Evolutionary conservation across 2,797 vertebrate species (phyloP), one percentile per base, ranked within the genome.

Genomic region (Yasuhikotakia modesta): DNA sequence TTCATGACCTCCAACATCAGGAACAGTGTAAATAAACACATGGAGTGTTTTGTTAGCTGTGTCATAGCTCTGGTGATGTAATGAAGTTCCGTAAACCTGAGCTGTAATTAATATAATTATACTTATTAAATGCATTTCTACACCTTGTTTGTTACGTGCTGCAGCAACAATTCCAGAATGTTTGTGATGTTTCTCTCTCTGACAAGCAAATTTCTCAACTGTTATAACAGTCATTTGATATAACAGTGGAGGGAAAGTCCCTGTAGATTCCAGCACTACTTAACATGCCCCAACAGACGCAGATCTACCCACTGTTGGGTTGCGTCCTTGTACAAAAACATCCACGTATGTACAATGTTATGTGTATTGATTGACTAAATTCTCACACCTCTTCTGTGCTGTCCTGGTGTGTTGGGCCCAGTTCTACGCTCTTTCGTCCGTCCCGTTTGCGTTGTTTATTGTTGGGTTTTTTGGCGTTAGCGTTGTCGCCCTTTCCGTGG

Each of bases 391-490:
- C 95, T 30, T 95, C 94, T 0, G 94, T 94, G 10, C 94, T 94
- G 87, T 97, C 96, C 70, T 96, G 96, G 73, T 95, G 95, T 53
- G 92, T 92, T 12, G 92, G 87, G 0, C 94, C 95, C 0, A 95
- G 90, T 85, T 98, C 96, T 0, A 95, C 94, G 61, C 94, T 95
- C 88, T 96, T 96, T 55, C 95, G 91, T 73, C 93, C 93, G 16
- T 96, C 96, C 0, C 82, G 55, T 32, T 86, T 86, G 32, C 83
- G 82, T 24, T 84, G 91, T 21, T 94, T 94, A 50, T 86, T 91
- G 66, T 91, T 88, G 1, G 95, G 94, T 22, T 98, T 98, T 91
- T 97, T 98, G 87, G 96, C 90, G 2, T 90, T 90, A 87, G 82
- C 57, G 82, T 94, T 92, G 14, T 95, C 94, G 0, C 94, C 84